Conservation (phyloP, 2,113 vertebrate species). For the Neogobius melanostomus region DNA sequence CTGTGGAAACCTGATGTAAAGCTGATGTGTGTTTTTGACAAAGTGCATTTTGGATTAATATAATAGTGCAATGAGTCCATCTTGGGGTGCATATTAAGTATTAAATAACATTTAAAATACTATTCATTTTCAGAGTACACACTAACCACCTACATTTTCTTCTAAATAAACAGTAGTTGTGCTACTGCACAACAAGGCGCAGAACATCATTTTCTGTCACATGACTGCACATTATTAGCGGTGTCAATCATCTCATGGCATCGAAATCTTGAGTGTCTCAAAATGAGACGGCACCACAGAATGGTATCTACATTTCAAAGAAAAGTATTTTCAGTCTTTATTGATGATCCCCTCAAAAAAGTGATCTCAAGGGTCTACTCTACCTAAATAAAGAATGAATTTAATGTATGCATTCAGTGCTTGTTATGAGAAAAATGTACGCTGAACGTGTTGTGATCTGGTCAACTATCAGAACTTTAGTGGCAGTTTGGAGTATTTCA, state of each 20-base stretch:
- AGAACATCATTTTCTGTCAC: background rate
- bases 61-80: background rate
- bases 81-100: background rate
- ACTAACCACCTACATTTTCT: background rate
- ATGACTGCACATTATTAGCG: background rate
- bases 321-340: too few relatives aligned
- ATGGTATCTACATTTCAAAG: too few relatives aligned
- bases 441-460: too few relatives aligned
- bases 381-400: too few relatives aligned
- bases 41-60: background rate
- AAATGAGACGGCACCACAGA: too few relatives aligned
- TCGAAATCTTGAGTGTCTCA: too few relatives aligned
- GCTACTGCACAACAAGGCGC: background rate
- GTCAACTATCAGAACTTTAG: too few relatives aligned
- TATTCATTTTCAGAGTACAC: background rate
- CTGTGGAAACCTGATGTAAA: background rate
- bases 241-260: background rate
- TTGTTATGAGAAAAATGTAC: too few relatives aligned
- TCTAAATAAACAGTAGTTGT: background rate
- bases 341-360: too few relatives aligned
- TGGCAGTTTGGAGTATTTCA: too few relatives aligned
- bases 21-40: background rate
- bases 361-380: too few relatives aligned
- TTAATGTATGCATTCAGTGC: too few relatives aligned
- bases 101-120: background rate